Percentiles rank a stretch among this genome's conserved stretches.
These are phyloP conservation scores for Rhegmatorhina hoffmannsi DNA, from an alignment of 2,113 vertebrate species.

Conservation along the genomic window DNA sequence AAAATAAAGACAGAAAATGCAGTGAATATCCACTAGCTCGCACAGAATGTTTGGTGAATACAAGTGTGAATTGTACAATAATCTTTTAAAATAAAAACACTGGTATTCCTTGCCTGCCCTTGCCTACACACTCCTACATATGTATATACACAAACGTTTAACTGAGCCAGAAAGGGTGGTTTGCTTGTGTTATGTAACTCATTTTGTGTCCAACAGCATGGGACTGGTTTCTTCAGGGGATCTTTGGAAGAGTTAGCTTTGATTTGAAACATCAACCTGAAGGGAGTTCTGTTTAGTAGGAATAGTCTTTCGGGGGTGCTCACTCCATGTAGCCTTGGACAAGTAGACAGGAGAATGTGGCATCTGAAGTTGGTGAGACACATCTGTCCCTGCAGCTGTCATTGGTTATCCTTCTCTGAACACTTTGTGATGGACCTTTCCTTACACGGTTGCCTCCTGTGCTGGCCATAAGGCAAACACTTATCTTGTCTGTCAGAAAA, in stretches of 20 bases:
- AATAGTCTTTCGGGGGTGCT: background rate
- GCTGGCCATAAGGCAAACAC: background rate
- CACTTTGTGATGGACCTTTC: background rate
- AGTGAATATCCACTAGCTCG: background rate
- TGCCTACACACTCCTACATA: slow-evolving; percentile 21
- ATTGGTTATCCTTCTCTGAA: background rate
- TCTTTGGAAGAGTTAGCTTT: background rate
- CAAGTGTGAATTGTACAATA: background rate
- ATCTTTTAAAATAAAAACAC: slow-evolving; percentile 16
- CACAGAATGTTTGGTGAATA: background rate
- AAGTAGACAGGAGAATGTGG: background rate
- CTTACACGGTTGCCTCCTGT: background rate
- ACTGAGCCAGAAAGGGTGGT: background rate
- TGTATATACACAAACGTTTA: background rate
- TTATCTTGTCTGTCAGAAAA: background rate
- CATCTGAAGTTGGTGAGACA: background rate
- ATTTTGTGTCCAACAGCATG: background rate
- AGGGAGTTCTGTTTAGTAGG: background rate
- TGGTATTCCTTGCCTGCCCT: slow-evolving; percentile 14
- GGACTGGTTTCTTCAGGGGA: background rate
- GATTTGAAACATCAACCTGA: background rate
- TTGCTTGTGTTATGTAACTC: background rate
- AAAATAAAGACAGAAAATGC: background rate
- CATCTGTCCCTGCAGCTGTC: background rate
- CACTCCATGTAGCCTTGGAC: background rate